A percentile compares a stretch with the other conserved stretches of the same genome.
Evolutionary conservation across 1,140 invertebrate species (phyloP).

Genomic region (Anastrepha ludens): DNA sequence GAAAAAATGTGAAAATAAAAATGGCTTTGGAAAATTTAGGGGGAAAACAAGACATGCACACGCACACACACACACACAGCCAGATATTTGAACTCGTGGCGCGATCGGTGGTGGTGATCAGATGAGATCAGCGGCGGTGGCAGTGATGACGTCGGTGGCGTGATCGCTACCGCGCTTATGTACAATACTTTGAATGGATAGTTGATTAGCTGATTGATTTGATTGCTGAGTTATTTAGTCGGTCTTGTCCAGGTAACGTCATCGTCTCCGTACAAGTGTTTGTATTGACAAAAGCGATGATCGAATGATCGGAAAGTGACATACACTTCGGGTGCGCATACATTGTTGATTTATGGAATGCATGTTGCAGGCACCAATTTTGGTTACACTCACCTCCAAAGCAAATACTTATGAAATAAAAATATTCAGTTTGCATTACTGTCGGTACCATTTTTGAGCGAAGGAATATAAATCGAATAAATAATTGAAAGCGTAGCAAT

Average conservation of each 20-base stretch:
- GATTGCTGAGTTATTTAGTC: slow-evolving; percentile 41
- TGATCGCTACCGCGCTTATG: neutral
- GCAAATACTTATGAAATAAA: slow-evolving; percentile 6
- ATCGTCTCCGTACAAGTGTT: slow-evolving; percentile 4
- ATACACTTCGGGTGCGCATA: neutral
- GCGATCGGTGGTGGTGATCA: neutral
- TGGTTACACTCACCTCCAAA: slow-evolving; percentile 1
- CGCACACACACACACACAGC: neutral
- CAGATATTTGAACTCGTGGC: neutral
- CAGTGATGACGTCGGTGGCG: neutral
- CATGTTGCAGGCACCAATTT: slow-evolving; percentile 35
- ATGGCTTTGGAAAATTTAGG: slow-evolving; percentile 21
- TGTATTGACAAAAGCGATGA: neutral
- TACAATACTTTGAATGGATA: slow-evolving; percentile 40
- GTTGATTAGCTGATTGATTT: slow-evolving; percentile 39
- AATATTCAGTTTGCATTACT: neutral
- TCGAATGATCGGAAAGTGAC: neutral
- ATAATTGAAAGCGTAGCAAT: neutral
- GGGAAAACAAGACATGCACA: neutral
- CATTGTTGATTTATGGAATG: slow-evolving; percentile 34
- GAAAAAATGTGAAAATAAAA: slow-evolving; percentile 19
- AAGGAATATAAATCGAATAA: neutral
- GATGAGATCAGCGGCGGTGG: too few species aligned
- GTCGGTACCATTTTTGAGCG: neutral
- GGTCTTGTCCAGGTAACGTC: slow-evolving; percentile 18